phyloP scores from a whole-genome alignment of 2,113 vertebrate genomes.

The Asarcornis scutulata region DNA sequence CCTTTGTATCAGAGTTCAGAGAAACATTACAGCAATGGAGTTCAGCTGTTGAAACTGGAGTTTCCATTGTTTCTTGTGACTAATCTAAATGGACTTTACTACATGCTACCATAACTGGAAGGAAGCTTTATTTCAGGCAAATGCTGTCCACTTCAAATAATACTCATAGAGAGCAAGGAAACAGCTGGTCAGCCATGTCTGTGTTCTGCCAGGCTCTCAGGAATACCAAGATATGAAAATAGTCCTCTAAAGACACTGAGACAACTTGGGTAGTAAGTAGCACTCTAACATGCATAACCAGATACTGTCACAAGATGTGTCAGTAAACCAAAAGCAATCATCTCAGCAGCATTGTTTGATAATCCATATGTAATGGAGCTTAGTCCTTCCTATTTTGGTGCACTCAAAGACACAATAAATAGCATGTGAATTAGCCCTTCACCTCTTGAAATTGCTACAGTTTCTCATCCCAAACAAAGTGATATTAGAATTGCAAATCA shows the following conservation, averaged over 20 bases:
- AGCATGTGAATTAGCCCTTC: conserved; percentile 66
- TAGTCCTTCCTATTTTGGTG: conserved; percentile 61
- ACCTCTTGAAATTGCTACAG: conserved; percentile 65
- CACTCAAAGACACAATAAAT: conserved; percentile 62
- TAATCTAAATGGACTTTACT: fast-evolving
- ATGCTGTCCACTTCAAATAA: not conserved
- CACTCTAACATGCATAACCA: not conserved
- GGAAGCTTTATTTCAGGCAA: not conserved
- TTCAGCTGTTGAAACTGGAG: not conserved
- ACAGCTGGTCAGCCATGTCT: not conserved
- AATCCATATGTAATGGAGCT: not conserved
- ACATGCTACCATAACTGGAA: not conserved
- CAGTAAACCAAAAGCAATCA: not conserved
- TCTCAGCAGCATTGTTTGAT: not conserved
- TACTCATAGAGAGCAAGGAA: not conserved
- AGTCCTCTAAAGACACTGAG: not conserved
- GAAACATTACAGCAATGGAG: not conserved
- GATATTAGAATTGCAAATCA: conserved; percentile 78
- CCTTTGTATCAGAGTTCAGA: not conserved
- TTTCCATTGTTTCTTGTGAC: not conserved
- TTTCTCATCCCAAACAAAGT: conserved; percentile 69
- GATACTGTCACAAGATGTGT: not conserved
- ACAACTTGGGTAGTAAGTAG: not conserved
- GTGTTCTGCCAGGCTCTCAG: not conserved
- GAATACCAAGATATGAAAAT: not conserved